phyloP scores from a whole-genome alignment of 1,140 invertebrate species.

The Leucophenga varia region DNA sequence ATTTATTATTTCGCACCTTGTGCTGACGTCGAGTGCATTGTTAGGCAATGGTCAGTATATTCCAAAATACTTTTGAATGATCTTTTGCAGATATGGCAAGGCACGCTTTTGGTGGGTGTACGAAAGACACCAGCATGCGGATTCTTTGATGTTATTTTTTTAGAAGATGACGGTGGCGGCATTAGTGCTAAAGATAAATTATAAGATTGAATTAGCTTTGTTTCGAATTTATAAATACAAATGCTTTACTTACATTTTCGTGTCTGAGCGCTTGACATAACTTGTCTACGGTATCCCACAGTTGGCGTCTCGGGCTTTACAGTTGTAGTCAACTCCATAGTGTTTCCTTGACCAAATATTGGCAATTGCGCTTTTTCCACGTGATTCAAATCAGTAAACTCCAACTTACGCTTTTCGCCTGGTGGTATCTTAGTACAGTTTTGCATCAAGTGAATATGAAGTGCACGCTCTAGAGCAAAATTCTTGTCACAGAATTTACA shows the following conservation, averaged over 20 bases:
- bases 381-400: constrained; percentile 45
- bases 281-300: too few species aligned
- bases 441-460: constrained; percentile 47
- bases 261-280: too few species aligned
- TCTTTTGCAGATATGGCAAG: constrained; percentile 39
- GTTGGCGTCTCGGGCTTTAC: too few species aligned
- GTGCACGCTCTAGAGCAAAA: constrained; percentile 38
- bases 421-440: constrained; percentile 48
- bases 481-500: constrained; percentile 51
- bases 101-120: constrained; percentile 42
- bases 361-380: constrained; percentile 42
- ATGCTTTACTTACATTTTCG: too few species aligned
- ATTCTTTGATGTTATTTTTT: constrained; percentile 28
- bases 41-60: constrained; percentile 41
- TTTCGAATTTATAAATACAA: too few species aligned
- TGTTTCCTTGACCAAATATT: too few species aligned
- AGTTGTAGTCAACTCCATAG: too few species aligned
- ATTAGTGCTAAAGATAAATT: background rate
- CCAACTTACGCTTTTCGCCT: constrained; percentile 38
- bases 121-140: constrained; percentile 41
- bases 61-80: constrained; percentile 45
- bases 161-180: constrained; percentile 26
- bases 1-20: too few species aligned
- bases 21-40: constrained; percentile 31
- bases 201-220: too few species aligned